Evolutionary conservation across 2,113 vertebrate genomes (phyloP), one percentile per base, ranked within the genome.

Genomic region (Hypanus sabinus): DNA sequence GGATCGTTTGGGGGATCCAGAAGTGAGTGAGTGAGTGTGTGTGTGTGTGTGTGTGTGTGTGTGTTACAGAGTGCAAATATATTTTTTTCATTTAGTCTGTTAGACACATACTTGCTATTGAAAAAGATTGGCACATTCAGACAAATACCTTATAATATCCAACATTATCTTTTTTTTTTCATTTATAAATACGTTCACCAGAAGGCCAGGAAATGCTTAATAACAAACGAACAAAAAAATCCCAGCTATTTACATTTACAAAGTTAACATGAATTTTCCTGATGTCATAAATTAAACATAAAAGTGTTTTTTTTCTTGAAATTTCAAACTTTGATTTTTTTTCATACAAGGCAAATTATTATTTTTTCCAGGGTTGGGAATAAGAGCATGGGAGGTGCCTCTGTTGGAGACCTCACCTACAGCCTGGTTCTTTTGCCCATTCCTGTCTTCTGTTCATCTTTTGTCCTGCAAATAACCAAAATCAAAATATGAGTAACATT

Each of bases 111-210:
- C 95, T 96, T 95, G 96, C 94, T 96, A 97, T 95, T 93, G 90
- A 73, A 96, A 96, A 96, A 96, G 93, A 95, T 97, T 97, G 97
- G 97, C 97, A 98, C 97, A 97, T 97, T 97, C 96, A 97, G 96
- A 97, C 95, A 95, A 96, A 95, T 95, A 96, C 94, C 95, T 95
- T 83, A 94, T 95, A 95, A 96, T 95, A 96, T 96, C 94, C 95
- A 95, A 96, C 94, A 94, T 77, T 71, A 73, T 71, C 70, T n/a
- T 94, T 94, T 71, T 71, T 94, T 93, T 94, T 95, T 95, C 96
- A 95, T 94, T 97, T 96, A 97, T 97, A 97, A 98, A 98, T 98
- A 97, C 97, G 96, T 96, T 95, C 94, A 94, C 96, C 96, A 80
- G 94, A 71, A 93, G 70, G 91, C 91, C 91, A 73, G 91, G 70